These are phyloP conservation scores for Neotragus moschatus DNA, from an alignment of 2,113 vertebrate species.

Conservation along the genomic window DNA sequence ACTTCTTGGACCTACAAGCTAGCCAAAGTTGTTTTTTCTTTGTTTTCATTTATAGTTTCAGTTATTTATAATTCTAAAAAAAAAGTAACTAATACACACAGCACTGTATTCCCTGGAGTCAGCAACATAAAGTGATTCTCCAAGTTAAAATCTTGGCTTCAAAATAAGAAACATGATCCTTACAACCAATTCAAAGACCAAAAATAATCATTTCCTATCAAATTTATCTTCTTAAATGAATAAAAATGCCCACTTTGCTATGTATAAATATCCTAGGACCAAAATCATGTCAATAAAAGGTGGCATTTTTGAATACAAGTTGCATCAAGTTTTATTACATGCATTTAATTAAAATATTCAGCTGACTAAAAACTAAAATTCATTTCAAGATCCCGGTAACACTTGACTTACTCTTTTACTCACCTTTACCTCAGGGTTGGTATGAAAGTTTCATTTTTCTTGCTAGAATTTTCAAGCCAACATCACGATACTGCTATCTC, in stretches of 20 bases:
- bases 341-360: conserved; percentile 4
- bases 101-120: neutral
- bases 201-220: neutral
- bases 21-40: neutral
- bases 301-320: neutral
- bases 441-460: neutral
- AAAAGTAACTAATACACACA: neutral
- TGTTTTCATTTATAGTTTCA: neutral
- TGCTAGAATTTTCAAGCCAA: neutral
- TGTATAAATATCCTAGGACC: neutral
- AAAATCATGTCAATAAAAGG: neutral
- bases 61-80: neutral
- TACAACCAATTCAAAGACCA: neutral
- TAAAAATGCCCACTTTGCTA: neutral
- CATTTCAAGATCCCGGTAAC: neutral
- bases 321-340: neutral
- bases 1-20: neutral
- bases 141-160: neutral
- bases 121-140: neutral
- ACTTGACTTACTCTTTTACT: neutral
- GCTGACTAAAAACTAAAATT: neutral
- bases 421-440: neutral
- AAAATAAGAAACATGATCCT: neutral
- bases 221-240: neutral
- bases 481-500: neutral